phyloP scores from a whole-genome alignment of 1,140 invertebrate species.

The Drosophila micromelanica region DNA sequence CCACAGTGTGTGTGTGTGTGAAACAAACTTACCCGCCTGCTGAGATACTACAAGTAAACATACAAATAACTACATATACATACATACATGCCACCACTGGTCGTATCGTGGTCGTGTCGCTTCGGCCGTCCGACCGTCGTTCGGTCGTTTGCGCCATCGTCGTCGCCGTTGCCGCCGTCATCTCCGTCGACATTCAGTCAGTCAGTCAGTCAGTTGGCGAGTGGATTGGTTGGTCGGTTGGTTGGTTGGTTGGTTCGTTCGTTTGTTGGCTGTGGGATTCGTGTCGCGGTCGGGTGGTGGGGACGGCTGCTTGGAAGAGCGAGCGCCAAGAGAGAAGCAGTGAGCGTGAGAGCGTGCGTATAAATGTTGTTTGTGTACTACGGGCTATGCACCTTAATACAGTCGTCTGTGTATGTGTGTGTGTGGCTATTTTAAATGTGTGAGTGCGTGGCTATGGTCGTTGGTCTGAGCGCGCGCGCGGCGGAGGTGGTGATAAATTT shows the following conservation, averaged over 20 bases:
- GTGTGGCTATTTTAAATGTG: conserved; percentile 27
- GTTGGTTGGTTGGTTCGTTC: conserved; percentile 15
- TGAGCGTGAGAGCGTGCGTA: conserved; percentile 45
- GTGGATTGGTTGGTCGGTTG: conserved; percentile 45
- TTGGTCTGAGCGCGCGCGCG: conserved; percentile 39
- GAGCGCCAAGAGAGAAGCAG: conserved; percentile 31
- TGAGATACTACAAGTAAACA: conserved; percentile 67
- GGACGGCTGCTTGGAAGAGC: conserved; percentile 48
- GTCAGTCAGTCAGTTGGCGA: conserved; percentile 47
- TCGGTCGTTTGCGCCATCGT: conserved; percentile 53
- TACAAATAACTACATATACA: conserved; percentile 53
- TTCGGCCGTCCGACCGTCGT: conserved; percentile 37
- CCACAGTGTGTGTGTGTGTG: conserved; percentile 49
- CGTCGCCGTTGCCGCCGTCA: conserved; percentile 20
- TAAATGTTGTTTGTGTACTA: conserved; percentile 44
- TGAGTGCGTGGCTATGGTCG: conserved; percentile 51
- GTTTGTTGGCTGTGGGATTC: background rate
- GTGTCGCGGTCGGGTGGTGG: conserved; percentile 15
- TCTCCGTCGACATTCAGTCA: conserved; percentile 22
- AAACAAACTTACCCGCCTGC: conserved; percentile 58
- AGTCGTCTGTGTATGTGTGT: background rate
- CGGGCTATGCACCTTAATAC: conserved; percentile 53
- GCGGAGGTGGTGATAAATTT: conserved; percentile 76
- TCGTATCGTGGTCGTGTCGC: conserved; percentile 42
- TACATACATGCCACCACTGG: conserved; percentile 46